Evolutionary conservation across 2,797 vertebrate genomes (phyloP).

Genomic region (Buceros bicornis): DNA sequence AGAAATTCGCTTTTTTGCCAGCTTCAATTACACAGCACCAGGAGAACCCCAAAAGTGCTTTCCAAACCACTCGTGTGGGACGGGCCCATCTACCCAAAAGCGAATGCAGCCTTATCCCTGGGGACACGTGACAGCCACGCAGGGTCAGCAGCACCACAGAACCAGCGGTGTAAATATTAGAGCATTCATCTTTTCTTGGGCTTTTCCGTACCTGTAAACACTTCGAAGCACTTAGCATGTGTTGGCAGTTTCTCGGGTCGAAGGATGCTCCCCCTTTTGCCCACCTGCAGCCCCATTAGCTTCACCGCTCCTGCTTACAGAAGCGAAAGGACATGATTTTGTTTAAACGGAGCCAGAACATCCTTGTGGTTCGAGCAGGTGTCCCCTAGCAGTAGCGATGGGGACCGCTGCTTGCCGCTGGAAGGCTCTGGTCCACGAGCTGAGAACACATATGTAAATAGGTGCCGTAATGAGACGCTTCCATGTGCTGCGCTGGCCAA

Average conservation of each 20-base stretch:
- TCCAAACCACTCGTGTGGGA: neutral
- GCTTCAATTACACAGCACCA: constrained; percentile 6
- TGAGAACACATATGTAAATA: constrained; percentile 49
- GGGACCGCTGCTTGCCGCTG: constrained; percentile 29
- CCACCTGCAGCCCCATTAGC: neutral
- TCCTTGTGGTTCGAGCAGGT: constrained; percentile 61
- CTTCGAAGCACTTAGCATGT: neutral
- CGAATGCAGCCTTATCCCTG: neutral
- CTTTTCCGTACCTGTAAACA: constrained; percentile 33
- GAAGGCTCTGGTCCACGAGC: neutral
- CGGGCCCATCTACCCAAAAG: constrained; percentile 29
- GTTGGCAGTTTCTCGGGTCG: neutral
- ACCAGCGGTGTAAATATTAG: constrained; percentile 8
- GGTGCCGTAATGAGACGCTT: constrained; percentile 35
- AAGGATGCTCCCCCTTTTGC: constrained; percentile 34
- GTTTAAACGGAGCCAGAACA: constrained; percentile 5
- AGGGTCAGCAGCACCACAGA: constrained; percentile 29
- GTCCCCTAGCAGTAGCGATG: neutral
- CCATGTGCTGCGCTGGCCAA: neutral
- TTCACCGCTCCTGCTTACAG: constrained; percentile 16
- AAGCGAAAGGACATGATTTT: constrained; percentile 12
- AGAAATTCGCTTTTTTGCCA: constrained; percentile 7
- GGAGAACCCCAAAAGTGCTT: constrained; percentile 42
- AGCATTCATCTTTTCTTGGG: neutral
- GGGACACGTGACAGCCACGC: neutral